Evolutionary conservation across 1,140 invertebrate genomes (phyloP).

Genomic region (Nymphalis io): DNA sequence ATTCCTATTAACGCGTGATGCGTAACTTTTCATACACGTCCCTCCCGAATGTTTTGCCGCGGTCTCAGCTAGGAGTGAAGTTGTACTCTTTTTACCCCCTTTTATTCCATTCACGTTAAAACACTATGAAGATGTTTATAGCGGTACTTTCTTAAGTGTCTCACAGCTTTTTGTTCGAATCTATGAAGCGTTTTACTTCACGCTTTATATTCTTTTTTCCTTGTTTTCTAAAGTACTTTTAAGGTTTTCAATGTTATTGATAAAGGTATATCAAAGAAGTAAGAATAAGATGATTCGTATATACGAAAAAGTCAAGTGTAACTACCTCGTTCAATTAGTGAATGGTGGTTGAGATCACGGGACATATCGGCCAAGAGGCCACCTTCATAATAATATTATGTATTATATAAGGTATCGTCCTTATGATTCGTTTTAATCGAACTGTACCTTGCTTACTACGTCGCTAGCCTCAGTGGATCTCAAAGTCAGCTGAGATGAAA

Average conservation of each 20-base stretch:
- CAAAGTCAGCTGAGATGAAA: no score
- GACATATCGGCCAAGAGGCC: no score
- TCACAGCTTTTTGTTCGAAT: constrained; percentile 17
- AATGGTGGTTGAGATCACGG: no score
- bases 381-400: no score
- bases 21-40: constrained; percentile 4
- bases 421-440: no score
- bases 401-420: no score
- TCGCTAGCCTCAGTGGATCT: no score
- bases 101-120: constrained; percentile 16
- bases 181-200: constrained; percentile 2
- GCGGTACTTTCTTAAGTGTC: constrained; percentile 26
- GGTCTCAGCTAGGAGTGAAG: constrained; percentile 10
- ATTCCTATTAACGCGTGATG: background rate
- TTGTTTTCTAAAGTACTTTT: background rate
- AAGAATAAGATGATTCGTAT: background rate
- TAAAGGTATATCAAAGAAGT: background rate
- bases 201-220: background rate
- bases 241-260: background rate
- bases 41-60: background rate
- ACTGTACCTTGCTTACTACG: no score
- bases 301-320: no score
- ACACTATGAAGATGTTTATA: constrained; percentile 21
- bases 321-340: no score
- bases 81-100: constrained; percentile 14